These are phyloP conservation scores for Calameuta idolon DNA, from an alignment of 2,888 invertebrate species.

Conservation along the genomic window DNA sequence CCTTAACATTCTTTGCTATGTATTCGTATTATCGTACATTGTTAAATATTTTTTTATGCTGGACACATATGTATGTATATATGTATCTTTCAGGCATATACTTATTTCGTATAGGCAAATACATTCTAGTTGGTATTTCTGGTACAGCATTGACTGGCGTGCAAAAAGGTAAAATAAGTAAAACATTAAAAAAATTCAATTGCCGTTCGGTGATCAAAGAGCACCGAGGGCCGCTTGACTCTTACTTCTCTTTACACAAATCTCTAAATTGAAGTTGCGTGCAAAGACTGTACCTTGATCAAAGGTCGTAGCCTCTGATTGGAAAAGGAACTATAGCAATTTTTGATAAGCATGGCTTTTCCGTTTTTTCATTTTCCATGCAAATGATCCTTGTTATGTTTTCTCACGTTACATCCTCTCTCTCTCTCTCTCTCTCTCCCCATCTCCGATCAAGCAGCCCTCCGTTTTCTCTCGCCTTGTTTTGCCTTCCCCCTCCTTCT, in stretches of 20 bases:
- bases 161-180: constrained; percentile 2
- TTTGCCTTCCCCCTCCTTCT: not conserved
- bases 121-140: not conserved
- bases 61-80: too few relatives aligned
- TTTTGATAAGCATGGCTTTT: not conserved
- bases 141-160: not conserved
- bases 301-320: not conserved
- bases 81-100: too few relatives aligned
- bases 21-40: not conserved
- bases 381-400: not conserved
- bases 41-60: not conserved
- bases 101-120: not conserved
- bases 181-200: constrained; percentile 1
- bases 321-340: not conserved
- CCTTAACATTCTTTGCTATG: not conserved
- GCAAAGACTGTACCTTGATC: not conserved
- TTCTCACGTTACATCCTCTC: not conserved
- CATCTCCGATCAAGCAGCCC: not conserved
- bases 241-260: too few relatives aligned
- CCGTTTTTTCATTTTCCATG: not conserved
- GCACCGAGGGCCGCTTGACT: too few relatives aligned
- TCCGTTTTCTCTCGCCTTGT: not conserved
- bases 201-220: too few relatives aligned
- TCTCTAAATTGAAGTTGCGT: too few relatives aligned
- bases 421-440: too few relatives aligned